Evolutionary conservation across 1,140 invertebrate species (phyloP).

Genomic region (Berghia stephanieae): DNA sequence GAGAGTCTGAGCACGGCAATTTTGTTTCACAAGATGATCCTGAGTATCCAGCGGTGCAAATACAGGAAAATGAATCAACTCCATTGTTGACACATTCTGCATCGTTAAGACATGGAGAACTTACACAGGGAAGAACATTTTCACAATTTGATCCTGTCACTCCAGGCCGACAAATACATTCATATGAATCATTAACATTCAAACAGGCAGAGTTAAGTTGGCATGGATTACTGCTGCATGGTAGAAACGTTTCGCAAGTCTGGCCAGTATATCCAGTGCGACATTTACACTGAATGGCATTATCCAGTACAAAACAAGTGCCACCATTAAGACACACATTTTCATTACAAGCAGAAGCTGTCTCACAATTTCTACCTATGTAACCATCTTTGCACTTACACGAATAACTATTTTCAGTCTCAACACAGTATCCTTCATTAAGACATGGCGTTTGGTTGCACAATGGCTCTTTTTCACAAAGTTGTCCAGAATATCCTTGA

Average conservation of each 20-base stretch:
- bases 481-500: slow-evolving; percentile 39
- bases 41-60: slow-evolving; percentile 20
- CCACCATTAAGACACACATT: slow-evolving; percentile 31
- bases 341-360: not conserved
- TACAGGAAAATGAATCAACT: slow-evolving; percentile 15
- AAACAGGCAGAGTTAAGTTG: slow-evolving; percentile 39
- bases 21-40: slow-evolving; percentile 34
- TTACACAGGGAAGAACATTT: slow-evolving; percentile 66
- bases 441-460: slow-evolving; percentile 48
- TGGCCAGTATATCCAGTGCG: slow-evolving; percentile 36
- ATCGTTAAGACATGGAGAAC: slow-evolving; percentile 48
- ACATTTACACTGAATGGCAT: slow-evolving; percentile 43
- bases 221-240: slow-evolving; percentile 47
- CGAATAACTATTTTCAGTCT: slow-evolving; percentile 25
- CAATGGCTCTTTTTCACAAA: slow-evolving; percentile 52
- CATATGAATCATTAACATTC: slow-evolving; percentile 23
- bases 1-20: slow-evolving; percentile 43
- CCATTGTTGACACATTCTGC: slow-evolving; percentile 40
- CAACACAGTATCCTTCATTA: slow-evolving; percentile 42
- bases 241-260: slow-evolving; percentile 46
- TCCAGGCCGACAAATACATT: slow-evolving; percentile 34
- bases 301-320: not conserved
- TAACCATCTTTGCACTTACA: slow-evolving; percentile 34
- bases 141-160: slow-evolving; percentile 42
- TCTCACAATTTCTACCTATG: slow-evolving; percentile 36